These are phyloP conservation scores for Sclerodermus sp. DNA, from an alignment of 2,888 invertebrate species.

Conservation along the genomic window DNA sequence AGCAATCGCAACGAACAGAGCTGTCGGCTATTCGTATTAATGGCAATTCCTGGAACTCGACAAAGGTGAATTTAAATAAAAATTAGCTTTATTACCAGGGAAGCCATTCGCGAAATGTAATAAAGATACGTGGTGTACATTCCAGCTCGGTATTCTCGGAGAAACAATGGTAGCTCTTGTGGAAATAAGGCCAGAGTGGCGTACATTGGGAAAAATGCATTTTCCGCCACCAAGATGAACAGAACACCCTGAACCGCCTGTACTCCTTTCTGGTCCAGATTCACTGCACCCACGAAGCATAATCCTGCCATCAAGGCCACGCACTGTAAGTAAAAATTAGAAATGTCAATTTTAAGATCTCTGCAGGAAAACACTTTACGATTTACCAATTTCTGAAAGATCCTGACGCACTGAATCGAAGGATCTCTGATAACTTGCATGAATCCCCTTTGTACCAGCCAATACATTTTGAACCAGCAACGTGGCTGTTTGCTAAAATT, in stretches of 20 bases:
- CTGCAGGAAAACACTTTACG: too few relatives aligned
- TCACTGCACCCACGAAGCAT: constrained; percentile 77
- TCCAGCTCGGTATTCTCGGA: constrained; percentile 80
- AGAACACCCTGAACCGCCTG: constrained; percentile 86
- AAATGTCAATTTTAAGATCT: not conserved
- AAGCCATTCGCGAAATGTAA: constrained; percentile 76
- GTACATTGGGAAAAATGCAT: constrained; percentile 90
- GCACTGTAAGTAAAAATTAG: constrained; percentile 50
- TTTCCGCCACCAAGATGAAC: constrained; percentile 86
- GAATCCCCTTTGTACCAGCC: constrained; percentile 75
- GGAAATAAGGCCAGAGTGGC: constrained; percentile 84
- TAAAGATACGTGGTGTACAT: constrained; percentile 80
- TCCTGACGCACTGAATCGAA: constrained; percentile 72
- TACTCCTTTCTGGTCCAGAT: constrained; percentile 77
- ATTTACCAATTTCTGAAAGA: constrained; percentile 81
- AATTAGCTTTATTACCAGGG: constrained; percentile 66
- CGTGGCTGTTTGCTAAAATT: constrained; percentile 63
- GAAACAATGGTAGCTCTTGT: constrained; percentile 75
- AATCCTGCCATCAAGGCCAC: constrained; percentile 78
- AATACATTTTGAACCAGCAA: constrained; percentile 74
- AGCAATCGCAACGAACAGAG: too few relatives aligned
- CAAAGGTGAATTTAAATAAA: not conserved
- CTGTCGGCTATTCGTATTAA: too few relatives aligned
- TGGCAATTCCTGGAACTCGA: not conserved
- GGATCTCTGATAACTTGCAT: constrained; percentile 79